phyloP scores from a whole-genome alignment of 2,888 invertebrate genomes.

The Drosophila niveifrons region DNA sequence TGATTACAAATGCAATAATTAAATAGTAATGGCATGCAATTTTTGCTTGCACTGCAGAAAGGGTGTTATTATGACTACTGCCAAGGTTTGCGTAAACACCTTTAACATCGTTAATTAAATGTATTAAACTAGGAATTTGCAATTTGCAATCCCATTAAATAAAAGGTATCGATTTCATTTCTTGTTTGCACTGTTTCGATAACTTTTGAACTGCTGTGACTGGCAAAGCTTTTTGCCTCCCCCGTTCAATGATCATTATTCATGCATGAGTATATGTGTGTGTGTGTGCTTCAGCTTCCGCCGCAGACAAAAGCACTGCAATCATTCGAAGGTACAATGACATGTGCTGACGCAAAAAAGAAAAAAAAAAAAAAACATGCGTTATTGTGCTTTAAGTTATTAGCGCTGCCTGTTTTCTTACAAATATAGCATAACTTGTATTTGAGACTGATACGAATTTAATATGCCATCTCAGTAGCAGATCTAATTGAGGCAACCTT shows the following conservation, averaged over 20 bases:
- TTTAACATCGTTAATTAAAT: background rate
- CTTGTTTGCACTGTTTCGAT: conserved; percentile 5
- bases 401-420: conserved; percentile 20
- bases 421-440: conserved; percentile 17
- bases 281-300: conserved; percentile 44
- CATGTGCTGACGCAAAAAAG: conserved; percentile 30
- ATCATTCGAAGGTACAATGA: conserved; percentile 40
- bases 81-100: background rate
- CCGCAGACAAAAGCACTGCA: conserved; percentile 31
- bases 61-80: background rate
- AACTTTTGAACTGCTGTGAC: conserved; percentile 5
- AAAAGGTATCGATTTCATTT: conserved; percentile 2
- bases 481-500: conserved; percentile 67
- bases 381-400: conserved; percentile 7
- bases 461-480: conserved; percentile 14
- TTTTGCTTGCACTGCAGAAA: background rate
- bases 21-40: background rate
- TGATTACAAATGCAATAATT: conserved; percentile 2
- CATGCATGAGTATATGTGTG: background rate
- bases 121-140: conserved; percentile 1
- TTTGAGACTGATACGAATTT: conserved; percentile 32
- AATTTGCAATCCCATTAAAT: background rate
- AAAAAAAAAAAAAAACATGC: conserved; percentile 15
- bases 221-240: conserved; percentile 10
- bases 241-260: conserved; percentile 8